Evolutionary conservation across 1,140 invertebrate species (phyloP), one percentile per base, ranked within the genome.

Genomic region (Procambarus virginalis): DNA sequence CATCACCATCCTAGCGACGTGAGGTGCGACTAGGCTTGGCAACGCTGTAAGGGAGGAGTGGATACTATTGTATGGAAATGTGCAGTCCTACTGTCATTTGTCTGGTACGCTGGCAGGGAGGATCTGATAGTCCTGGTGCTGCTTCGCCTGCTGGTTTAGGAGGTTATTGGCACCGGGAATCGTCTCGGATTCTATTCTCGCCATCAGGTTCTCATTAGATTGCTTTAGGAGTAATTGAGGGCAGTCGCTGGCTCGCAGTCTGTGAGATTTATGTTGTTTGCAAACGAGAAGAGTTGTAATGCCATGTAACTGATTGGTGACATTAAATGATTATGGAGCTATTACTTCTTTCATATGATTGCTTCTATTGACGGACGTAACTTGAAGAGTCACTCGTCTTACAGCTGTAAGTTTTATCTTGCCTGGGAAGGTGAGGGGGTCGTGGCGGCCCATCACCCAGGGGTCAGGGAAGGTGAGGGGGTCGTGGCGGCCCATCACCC

Each of bases 11-110:
- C 14, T 79, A 14, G 55, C 14, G 46, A 20, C n/a, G 34, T 58
- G 22, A 34, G 51, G 34, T 78, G 45, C 64, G 75, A 73, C 45
- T 60, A 84, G 45, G 75, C 81, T 89, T 89, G 82, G 88, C 88
- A 89, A 58, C 82, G 58, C 81, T 89, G 88, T 60, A 49, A 78
- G 88, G 88, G 81, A 68, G 88, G 88, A 89, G 88, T 89, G 88
- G 88, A 89, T 89, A 51, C 88, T 81, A 89, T 89, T 89, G 88
- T 89, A 89, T 89, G 88, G 88, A 89, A 89, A 89, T 89, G 88
- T 89, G 88, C 88, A 89, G 88, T 89, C 88, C 88, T 81, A 89
- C 81, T 89, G 81, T 89, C 88, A 89, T 89, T 89, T 89, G 88
- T 89, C 88, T 89, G 70, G 88, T 89, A 55, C 51, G 81, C 51